These are phyloP conservation scores for Andrena hattorfiana DNA, from an alignment of 2,888 invertebrate species.

Conservation along the genomic window DNA sequence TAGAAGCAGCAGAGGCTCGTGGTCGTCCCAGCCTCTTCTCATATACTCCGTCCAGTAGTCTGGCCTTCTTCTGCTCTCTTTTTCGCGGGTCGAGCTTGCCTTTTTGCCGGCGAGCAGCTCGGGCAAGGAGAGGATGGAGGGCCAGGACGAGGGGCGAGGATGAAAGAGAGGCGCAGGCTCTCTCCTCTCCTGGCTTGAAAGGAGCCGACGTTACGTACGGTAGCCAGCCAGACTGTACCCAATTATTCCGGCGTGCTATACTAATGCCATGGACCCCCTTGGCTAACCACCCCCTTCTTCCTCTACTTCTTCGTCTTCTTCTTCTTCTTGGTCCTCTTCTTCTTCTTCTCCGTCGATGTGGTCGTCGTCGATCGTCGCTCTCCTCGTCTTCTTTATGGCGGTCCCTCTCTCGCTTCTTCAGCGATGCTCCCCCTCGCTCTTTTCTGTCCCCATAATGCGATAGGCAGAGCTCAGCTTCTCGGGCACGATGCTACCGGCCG, in stretches of 20 bases:
- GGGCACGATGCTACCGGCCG: conserved; percentile 40
- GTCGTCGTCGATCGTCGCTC: neutral
- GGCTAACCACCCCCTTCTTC: conserved; percentile 65
- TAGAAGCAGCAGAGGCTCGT: conserved; percentile 26
- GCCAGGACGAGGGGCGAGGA: conserved; percentile 57
- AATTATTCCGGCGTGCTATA: conserved; percentile 84
- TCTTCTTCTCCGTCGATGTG: conserved; percentile 1
- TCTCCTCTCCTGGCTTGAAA: conserved; percentile 76
- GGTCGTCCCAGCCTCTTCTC: conserved; percentile 45
- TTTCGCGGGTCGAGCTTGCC: conserved; percentile 61
- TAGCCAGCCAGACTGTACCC: conserved; percentile 83
- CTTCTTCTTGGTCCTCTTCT: neutral
- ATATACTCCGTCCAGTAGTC: conserved; percentile 70
- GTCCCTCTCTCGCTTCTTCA: neutral
- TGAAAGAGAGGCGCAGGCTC: conserved; percentile 57
- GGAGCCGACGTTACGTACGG: conserved; percentile 83
- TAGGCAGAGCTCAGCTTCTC: conserved; percentile 44
- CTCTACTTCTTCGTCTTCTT: conserved; percentile 16
- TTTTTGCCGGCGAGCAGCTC: conserved; percentile 72
- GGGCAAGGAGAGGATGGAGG: conserved; percentile 58
- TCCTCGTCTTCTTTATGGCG: conserved; percentile 29
- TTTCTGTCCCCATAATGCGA: conserved; percentile 72
- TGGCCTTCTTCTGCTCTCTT: conserved; percentile 69
- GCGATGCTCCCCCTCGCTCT: conserved; percentile 4
- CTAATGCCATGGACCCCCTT: conserved; percentile 80